Base-by-base conservation (phyloP, 2,113 vertebrate genomes). In the Silurus asotus region DNA sequence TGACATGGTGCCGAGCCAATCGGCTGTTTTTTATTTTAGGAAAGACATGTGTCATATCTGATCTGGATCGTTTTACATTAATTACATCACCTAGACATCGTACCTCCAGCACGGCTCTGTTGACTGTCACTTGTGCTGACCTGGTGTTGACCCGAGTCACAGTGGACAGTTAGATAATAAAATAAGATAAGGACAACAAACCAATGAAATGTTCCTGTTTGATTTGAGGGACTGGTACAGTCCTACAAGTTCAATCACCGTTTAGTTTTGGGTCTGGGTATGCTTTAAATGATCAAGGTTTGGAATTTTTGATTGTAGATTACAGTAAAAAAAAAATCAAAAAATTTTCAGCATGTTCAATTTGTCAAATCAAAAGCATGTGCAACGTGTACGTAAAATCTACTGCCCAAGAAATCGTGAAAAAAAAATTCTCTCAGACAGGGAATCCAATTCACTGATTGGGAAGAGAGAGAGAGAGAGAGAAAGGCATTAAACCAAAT, bases 101-200 rank as follows among this genome's bases (percentile, higher is more conserved):
- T 62, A n/a, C 79, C 75, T 85, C 80, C 88, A 86, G 84, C 88
- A 81, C 75, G 86, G 87, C 74, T 70, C 79, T 89, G 9, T 78
- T 81, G 59, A 72, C 49, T 2, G 82, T 84, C 83, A 53, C 65
- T 64, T 14, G 8, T 28, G 17, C 6, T 86, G 84, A 86, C 74
- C 87, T 10, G 19, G 3, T 28, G 9, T 25, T 83, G 86, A 78
- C 61, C 74, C 8, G 53, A n/a, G 74, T 83, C 87, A 80, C 48
- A 2, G 25, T 53, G 64, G 45, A 53, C 75, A 53, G 64, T 70
- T 84, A 1, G 48, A 2, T 76, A 8, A 53, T 55, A 23, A 25
- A 55, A 23, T 23, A 51, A 51, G 45, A 76, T 55, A 76, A 76
- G 51, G 51, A 55, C 20, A 4, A 6, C 4, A 20, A 72, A 87